Percentiles rank a stretch among this genome's conserved stretches.
phyloP scores from a whole-genome alignment of 1,140 invertebrate genomes.

The Bilobella aurantiaca region DNA sequence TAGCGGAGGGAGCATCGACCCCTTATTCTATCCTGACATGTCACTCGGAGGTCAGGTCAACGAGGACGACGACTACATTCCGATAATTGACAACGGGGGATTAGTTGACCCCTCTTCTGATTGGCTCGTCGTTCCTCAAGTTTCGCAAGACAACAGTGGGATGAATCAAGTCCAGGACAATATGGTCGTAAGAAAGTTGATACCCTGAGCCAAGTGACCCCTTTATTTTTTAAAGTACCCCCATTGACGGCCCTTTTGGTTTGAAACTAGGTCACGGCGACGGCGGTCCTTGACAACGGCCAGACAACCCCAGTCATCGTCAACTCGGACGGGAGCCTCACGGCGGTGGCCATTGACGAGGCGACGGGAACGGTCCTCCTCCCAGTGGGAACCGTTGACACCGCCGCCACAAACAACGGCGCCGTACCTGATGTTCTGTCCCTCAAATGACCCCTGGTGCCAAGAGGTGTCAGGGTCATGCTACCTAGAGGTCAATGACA shows the following conservation, averaged over 20 bases:
- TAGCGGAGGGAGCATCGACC: no score
- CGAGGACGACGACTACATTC: background rate
- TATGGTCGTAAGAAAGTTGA: slow-evolving; percentile 5
- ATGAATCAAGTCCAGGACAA: background rate
- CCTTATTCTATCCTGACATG: no score
- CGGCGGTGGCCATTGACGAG: background rate
- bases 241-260: background rate
- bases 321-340: background rate
- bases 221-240: background rate
- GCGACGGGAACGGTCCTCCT: background rate
- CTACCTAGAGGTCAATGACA: no score
- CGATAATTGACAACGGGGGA: no score
- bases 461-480: no score
- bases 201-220: background rate
- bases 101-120: no score
- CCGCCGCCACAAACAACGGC: background rate
- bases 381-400: background rate
- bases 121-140: background rate
- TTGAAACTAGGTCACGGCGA: background rate
- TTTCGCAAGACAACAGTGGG: background rate
- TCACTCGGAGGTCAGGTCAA: background rate
- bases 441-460: background rate
- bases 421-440: background rate
- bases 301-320: background rate
- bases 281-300: no score